These are phyloP conservation scores for Macropus fuliginosus DNA, from an alignment of 2,797 vertebrate species.

Conservation along the genomic window DNA sequence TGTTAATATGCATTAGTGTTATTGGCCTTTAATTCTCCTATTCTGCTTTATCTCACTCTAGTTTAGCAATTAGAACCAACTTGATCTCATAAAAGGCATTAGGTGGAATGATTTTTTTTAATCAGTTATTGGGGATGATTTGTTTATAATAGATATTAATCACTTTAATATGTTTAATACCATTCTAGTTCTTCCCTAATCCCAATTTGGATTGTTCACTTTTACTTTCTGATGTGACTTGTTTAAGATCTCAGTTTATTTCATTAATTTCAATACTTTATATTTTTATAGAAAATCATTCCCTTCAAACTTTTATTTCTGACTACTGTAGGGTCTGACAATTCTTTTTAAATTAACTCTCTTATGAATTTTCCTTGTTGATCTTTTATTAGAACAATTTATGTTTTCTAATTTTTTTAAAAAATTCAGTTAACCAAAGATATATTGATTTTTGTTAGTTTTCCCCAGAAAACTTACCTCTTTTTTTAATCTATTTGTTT, in stretches of 20 bases:
- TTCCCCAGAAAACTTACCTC: neutral
- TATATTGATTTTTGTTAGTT: neutral
- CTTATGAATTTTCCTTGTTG: neutral
- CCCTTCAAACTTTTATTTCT: neutral
- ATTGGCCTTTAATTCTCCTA: neutral
- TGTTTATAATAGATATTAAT: neutral
- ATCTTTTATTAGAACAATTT: neutral
- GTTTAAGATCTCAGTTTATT: neutral
- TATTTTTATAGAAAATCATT: neutral
- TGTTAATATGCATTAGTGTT: neutral
- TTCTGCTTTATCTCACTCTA: neutral
- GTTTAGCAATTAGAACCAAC: neutral
- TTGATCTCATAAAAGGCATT: no score
- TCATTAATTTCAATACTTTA: neutral
- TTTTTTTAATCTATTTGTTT: neutral
- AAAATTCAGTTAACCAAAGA: neutral
- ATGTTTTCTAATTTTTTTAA: neutral
- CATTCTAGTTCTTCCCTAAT: neutral
- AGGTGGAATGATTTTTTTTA: neutral
- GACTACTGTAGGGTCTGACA: neutral
- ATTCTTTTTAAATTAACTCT: neutral
- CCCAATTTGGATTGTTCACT: neutral
- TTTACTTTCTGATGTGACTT: neutral
- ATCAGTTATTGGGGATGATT: neutral
- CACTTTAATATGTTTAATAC: neutral